Conservation (phyloP, 92 coral and sea anemone genomes). For the Palythoa grandis region DNA sequence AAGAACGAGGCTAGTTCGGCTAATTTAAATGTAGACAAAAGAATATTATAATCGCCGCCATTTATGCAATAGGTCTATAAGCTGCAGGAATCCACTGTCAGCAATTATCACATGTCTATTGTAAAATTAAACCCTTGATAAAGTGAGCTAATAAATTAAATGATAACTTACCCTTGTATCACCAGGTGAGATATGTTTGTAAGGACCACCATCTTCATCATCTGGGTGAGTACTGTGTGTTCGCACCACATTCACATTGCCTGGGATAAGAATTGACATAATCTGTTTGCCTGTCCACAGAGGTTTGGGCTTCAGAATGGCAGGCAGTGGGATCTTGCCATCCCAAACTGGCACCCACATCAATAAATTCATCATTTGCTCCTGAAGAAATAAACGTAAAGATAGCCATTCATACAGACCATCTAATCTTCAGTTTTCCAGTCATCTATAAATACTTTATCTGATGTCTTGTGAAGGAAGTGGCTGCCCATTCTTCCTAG, state of each 20-base stretch:
- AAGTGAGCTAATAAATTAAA: neutral
- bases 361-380: slow-evolving; percentile 92
- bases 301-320: slow-evolving; percentile 94
- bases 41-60: too few species aligned
- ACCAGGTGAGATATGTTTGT: slow-evolving; percentile 96
- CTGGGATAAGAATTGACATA: slow-evolving; percentile 94
- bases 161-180: slow-evolving; percentile 81
- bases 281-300: slow-evolving; percentile 99
- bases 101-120: too few species aligned
- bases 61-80: too few species aligned
- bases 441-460: too few species aligned
- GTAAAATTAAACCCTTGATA: neutral
- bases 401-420: too few species aligned
- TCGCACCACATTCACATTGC: slow-evolving; percentile 91
- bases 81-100: too few species aligned
- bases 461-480: too few species aligned
- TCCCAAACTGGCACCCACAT: slow-evolving; percentile 99
- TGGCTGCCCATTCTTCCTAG: too few species aligned
- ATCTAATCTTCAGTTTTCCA: too few species aligned
- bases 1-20: too few species aligned
- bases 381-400: slow-evolving; percentile 38
- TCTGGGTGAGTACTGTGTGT: slow-evolving; percentile 99
- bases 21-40: too few species aligned
- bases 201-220: slow-evolving; percentile 97
- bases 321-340: slow-evolving; percentile 96